Conservation (phyloP, 1,140 invertebrate species). For the Bombus cullumanus region DNA sequence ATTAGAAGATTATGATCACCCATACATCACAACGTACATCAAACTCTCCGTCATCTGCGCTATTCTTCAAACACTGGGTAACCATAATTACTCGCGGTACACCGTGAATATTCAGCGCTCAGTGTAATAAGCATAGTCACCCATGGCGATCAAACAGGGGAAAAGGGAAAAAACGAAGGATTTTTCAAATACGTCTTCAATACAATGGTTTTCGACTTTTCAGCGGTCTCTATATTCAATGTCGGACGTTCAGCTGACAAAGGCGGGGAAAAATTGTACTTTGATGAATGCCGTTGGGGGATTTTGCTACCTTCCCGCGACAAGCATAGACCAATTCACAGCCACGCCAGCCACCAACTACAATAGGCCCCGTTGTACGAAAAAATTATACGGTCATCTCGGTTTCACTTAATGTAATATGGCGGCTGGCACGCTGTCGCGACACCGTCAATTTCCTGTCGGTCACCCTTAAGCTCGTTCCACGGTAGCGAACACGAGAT, state of each 20-base stretch:
- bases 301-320: background rate
- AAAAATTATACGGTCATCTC: slow-evolving; percentile 75
- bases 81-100: too few relatives aligned
- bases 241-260: slow-evolving; percentile 45
- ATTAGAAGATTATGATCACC: too few relatives aligned
- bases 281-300: slow-evolving; percentile 54
- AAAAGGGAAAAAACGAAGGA: background rate
- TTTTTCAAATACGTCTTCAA: background rate
- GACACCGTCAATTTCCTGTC: slow-evolving; percentile 65
- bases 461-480: slow-evolving; percentile 34
- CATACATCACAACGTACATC: too few relatives aligned
- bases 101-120: too few relatives aligned
- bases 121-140: too few relatives aligned
- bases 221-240: background rate
- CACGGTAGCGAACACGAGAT: slow-evolving; percentile 29
- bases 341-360: slow-evolving; percentile 31
- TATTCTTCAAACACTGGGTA: too few relatives aligned
- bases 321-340: slow-evolving; percentile 38
- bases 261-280: slow-evolving; percentile 57
- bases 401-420: slow-evolving; percentile 71
- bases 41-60: too few relatives aligned
- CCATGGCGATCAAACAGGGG: background rate
- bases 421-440: slow-evolving; percentile 12
- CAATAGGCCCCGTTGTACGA: slow-evolving; percentile 40
- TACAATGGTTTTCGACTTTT: slow-evolving; percentile 48